A percentile compares a stretch with the other conserved stretches of the same genome.
phyloP scores from a whole-genome alignment of 2,797 vertebrate species.

The Chelonia mydas region DNA sequence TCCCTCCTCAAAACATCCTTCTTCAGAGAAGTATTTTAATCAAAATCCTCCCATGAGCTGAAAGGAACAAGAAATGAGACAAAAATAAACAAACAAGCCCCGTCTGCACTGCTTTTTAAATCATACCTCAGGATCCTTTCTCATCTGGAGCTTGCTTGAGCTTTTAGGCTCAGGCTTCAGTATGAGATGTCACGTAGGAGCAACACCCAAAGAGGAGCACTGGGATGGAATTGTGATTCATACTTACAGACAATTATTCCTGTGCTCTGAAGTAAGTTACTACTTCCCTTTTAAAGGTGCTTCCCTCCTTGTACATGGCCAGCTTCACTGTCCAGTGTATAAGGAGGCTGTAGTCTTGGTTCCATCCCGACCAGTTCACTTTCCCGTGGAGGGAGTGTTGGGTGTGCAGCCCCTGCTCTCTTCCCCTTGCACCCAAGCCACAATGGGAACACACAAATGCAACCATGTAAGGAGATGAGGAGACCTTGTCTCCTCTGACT shows the following conservation, averaged over 20 bases:
- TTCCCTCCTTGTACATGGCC: not conserved
- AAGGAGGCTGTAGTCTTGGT: not conserved
- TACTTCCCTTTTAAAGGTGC: not conserved
- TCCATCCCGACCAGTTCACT: not conserved
- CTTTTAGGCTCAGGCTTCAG: not conserved
- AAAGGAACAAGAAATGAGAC: not conserved
- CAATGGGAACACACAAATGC: not conserved
- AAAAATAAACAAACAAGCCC: not conserved
- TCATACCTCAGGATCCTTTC: not conserved
- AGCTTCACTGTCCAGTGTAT: not conserved
- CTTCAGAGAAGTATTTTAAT: not conserved
- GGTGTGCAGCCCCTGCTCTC: not conserved
- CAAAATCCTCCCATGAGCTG: not conserved
- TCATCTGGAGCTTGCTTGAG: not conserved
- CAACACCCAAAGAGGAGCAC: not conserved
- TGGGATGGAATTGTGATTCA: not conserved
- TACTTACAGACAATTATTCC: not conserved
- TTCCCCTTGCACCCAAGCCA: not conserved
- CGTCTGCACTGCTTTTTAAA: not conserved
- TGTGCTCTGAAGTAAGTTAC: not conserved
- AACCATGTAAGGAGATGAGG: not conserved
- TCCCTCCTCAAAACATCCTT: slow-evolving; percentile 1
- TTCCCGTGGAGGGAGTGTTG: not conserved
- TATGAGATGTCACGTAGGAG: rapidly evolving
- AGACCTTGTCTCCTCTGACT: not conserved